phyloP scores from a whole-genome alignment of 2,888 invertebrate genomes.

The Diloba caeruleocephala region DNA sequence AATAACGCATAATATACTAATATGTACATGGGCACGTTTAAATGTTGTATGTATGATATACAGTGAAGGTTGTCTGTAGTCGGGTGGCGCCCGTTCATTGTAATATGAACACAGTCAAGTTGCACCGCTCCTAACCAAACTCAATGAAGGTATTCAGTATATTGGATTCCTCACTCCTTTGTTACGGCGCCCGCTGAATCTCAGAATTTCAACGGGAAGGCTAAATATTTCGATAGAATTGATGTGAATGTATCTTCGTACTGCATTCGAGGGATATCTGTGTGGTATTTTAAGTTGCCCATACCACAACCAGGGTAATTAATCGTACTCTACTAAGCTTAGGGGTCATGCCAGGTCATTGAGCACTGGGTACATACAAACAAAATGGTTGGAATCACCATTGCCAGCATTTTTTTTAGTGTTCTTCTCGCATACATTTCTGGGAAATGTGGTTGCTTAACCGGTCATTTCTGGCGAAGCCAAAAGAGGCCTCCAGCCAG shows the following conservation, averaged over 20 bases:
- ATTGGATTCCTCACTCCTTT: constrained; percentile 54
- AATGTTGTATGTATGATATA: too few relatives aligned
- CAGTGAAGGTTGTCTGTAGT: background rate
- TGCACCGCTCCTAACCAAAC: constrained; percentile 39
- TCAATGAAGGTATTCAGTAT: constrained; percentile 53
- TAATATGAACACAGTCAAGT: constrained; percentile 31
- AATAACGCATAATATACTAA: too few relatives aligned
- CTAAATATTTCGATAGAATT: constrained; percentile 24
- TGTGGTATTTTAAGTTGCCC: background rate
- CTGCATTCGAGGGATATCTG: constrained; percentile 1
- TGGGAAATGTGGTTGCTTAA: too few relatives aligned
- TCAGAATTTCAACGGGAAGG: constrained; percentile 23
- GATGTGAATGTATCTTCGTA: constrained; percentile 20
- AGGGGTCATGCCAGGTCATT: too few relatives aligned
- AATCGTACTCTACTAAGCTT: too few relatives aligned
- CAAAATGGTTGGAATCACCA: too few relatives aligned
- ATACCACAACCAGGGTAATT: background rate
- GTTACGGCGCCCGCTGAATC: constrained; percentile 31
- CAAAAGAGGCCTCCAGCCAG: too few relatives aligned
- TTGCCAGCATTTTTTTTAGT: too few relatives aligned
- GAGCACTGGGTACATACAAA: too few relatives aligned
- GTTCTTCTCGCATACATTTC: too few relatives aligned
- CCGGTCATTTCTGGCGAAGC: too few relatives aligned
- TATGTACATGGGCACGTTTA: too few relatives aligned
- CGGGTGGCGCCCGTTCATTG: background rate